These are phyloP conservation scores for Natator depressus DNA, from an alignment of 2,113 vertebrate species.

Conservation along the genomic window DNA sequence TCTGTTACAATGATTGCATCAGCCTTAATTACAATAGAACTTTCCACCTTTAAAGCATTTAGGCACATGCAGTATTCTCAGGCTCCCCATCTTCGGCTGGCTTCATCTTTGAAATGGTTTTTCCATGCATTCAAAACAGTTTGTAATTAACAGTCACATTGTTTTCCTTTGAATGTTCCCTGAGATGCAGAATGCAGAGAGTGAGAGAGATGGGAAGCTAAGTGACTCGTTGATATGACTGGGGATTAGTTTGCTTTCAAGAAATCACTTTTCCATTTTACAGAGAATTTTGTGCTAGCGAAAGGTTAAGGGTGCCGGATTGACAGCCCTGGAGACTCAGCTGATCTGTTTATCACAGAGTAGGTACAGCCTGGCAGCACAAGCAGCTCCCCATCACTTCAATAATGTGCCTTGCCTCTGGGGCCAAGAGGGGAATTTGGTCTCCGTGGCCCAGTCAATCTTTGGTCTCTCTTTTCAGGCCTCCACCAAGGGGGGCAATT, in stretches of 20 bases:
- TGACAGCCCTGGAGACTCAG: neutral
- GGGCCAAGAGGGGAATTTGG: neutral
- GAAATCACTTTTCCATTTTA: conserved; percentile 32
- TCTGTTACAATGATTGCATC: conserved; percentile 54
- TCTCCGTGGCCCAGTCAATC: neutral
- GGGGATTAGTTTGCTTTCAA: conserved; percentile 20
- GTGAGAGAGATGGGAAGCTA: neutral
- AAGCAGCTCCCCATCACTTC: neutral
- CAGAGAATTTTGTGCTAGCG: conserved; percentile 14
- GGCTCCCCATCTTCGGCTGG: conserved; percentile 4
- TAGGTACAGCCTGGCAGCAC: neutral
- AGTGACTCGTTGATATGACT: neutral
- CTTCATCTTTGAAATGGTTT: conserved; percentile 22
- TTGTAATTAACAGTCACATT: conserved; percentile 65
- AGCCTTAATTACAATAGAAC: conserved; percentile 61
- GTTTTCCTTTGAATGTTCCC: conserved; percentile 46
- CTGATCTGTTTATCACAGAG: neutral
- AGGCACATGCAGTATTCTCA: neutral
- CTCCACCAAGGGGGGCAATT: neutral
- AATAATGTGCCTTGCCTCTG: neutral
- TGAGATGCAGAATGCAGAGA: conserved; percentile 36
- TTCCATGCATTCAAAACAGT: conserved; percentile 58
- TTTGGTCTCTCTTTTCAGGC: neutral
- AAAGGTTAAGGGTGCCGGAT: neutral
- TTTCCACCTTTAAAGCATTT: conserved; percentile 53